Evolutionary conservation across 2,888 invertebrate genomes (phyloP).

Genomic region (Prosopocoilus inquinatus): DNA sequence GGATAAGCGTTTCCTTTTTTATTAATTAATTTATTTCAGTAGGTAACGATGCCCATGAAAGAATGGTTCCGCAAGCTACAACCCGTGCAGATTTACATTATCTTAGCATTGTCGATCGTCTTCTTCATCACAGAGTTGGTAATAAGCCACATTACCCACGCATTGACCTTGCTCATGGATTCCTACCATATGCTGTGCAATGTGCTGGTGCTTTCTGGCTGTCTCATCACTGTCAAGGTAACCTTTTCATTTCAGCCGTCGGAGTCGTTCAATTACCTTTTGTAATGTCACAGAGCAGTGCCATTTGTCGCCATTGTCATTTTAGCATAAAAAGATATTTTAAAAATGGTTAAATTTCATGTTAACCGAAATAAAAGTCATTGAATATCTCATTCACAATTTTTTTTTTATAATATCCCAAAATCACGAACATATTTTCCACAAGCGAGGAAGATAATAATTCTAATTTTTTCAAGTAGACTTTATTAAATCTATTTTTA

Average conservation of each 20-base stretch:
- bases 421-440: too few species aligned
- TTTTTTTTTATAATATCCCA: too few species aligned
- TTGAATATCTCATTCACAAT: too few species aligned
- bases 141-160: conserved; percentile 86
- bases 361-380: too few species aligned
- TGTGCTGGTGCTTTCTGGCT: conserved; percentile 80
- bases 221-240: conserved; percentile 78
- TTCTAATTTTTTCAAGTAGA: too few species aligned
- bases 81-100: conserved; percentile 71
- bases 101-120: conserved; percentile 68
- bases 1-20: not conserved
- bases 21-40: not conserved
- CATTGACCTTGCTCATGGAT: conserved; percentile 86
- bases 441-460: too few species aligned
- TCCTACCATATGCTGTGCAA: conserved; percentile 95
- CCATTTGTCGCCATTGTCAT: not conserved
- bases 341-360: too few species aligned
- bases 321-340: not conserved
- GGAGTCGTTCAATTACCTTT: not conserved
- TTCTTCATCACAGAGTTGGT: conserved; percentile 82
- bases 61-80: conserved; percentile 72
- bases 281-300: not conserved
- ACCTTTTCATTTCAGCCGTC: too few species aligned
- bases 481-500: too few species aligned
- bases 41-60: conserved; percentile 68